Percentiles rank a stretch among this genome's conserved stretches.
phyloP scores from a whole-genome alignment of 2,797 vertebrate species.

The Hapalemur alaotrensis region DNA sequence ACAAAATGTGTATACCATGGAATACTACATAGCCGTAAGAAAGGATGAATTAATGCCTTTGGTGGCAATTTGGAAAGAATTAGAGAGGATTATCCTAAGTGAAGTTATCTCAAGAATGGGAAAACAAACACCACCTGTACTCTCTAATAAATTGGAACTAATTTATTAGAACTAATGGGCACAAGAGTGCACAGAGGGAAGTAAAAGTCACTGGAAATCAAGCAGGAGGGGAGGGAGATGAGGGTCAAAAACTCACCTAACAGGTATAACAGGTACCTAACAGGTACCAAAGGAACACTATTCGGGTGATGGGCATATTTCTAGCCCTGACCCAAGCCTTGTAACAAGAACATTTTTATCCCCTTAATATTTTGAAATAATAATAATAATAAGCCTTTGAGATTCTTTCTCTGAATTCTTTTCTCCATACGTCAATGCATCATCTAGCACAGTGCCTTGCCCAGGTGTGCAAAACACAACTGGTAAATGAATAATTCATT shows the following conservation, averaged over 20 bases:
- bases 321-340: not conserved
- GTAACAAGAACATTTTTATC: not conserved
- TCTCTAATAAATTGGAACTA: not conserved
- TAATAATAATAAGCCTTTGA: not conserved
- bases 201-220: not conserved
- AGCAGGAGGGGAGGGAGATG: not conserved
- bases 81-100: not conserved
- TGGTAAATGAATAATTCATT: slow-evolving; percentile 39
- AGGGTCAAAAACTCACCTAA: not conserved
- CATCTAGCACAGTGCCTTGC: not conserved
- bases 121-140: not conserved
- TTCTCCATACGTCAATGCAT: not conserved
- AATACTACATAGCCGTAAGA: not conserved
- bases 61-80: not conserved
- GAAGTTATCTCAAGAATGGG: not conserved
- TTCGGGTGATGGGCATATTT: not conserved
- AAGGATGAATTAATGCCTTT: not conserved
- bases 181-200: not conserved
- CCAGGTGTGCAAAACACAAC: slow-evolving; percentile 24
- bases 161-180: not conserved
- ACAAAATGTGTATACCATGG: not conserved
- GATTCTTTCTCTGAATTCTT: not conserved
- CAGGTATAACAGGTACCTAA: not conserved
- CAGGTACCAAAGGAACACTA: not conserved
- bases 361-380: not conserved